A percentile compares a stretch with the other conserved stretches of the same genome.
Evolutionary conservation across 2,113 vertebrate species (phyloP).

Genomic region (Psophia crepitans): DNA sequence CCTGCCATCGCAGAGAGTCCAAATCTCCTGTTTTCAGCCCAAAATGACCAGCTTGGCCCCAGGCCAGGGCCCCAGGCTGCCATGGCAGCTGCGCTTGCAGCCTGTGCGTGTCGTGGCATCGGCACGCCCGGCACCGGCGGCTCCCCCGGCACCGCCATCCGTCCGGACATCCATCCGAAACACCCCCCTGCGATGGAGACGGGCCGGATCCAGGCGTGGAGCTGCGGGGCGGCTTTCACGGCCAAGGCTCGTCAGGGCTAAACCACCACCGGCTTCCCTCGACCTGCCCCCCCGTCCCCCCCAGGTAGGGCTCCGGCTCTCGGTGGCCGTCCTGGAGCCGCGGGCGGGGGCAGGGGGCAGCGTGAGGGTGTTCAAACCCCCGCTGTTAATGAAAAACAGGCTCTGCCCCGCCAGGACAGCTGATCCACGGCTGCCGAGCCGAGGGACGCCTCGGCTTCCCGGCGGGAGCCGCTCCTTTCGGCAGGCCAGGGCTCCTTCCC

Average conservation of each 20-base stretch:
- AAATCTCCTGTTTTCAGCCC: background rate
- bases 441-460: conserved; percentile 51
- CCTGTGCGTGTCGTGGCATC: rapidly evolving
- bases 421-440: background rate
- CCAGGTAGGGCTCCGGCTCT: background rate
- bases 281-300: background rate
- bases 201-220: background rate
- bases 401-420: background rate
- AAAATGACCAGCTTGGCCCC: background rate
- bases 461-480: conserved; percentile 5
- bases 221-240: rapidly evolving
- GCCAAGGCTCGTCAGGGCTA: background rate
- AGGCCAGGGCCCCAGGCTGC: background rate
- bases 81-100: too few relatives aligned
- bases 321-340: rapidly evolving
- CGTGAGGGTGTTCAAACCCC: background rate
- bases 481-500: background rate
- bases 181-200: background rate
- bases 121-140: background rate
- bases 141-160: background rate
- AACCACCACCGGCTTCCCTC: background rate
- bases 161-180: rapidly evolving
- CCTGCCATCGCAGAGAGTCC: rapidly evolving
- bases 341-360: background rate
- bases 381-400: background rate